Evolutionary conservation across 2,797 vertebrate genomes (phyloP), one percentile per base, ranked within the genome.

Genomic region (Acanthiza pusilla): DNA sequence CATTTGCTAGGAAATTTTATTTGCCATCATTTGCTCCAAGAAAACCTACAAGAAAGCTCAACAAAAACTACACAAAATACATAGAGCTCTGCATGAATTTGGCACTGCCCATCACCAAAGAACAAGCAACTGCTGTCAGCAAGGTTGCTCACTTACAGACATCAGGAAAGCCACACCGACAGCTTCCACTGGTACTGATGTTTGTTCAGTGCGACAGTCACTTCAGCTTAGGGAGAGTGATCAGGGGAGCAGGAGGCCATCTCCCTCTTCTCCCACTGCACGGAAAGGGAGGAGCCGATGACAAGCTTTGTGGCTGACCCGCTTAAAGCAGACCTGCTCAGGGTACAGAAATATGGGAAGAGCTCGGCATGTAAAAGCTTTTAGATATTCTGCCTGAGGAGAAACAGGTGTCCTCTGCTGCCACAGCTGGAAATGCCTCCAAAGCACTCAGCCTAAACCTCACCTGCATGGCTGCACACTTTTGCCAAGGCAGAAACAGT

Each of bases 391-490:
- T 63, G n/a, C 25, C 42, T 70, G 22, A 13, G 21, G 40, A 86
- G 48, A 78, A 80, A 50, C 11, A 53, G 40, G 40, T 13, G 20
- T 68, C 29, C 67, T 58, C 30, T n/a, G 18, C 30, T 80, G 43
- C 43, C 61, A 36, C n/a, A 77, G 63, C 15, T 34, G 45, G 67
- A 73, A 86, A 54, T 5, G 5, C 19, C 67, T 48, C n/a, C 22
- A 75, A 77, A 89, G 36, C 42, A 36, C 18, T 74, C 88, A 48
- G 42, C 32, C 43, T 57, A 61, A 62, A 17, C 16, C 7, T 53
- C 23, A 36, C 23, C 30, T 47, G 38, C 40, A 36, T 4, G 14
- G 19, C 27, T 43, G 30, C 67, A 68, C 0, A 0, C 40, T 54
- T 74, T 27, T 70, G 40, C 30, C 67, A 54, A 73, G 54, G 48